phyloP scores from a whole-genome alignment of 2,797 vertebrate species.

The Meda fulgida region DNA sequence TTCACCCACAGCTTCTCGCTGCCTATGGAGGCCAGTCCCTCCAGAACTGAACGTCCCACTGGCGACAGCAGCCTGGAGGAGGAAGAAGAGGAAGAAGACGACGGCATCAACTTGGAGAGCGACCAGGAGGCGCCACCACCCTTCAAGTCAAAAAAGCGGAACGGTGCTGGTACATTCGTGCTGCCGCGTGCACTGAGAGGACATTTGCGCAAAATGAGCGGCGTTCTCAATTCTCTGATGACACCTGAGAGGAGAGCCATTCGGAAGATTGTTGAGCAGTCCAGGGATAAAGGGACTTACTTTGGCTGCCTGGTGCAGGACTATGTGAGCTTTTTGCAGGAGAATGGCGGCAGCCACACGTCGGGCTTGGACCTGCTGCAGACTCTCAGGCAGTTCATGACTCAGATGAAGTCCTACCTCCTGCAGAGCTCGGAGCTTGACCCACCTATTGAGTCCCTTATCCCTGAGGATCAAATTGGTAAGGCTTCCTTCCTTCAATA shows the following conservation, averaged over 20 bases:
- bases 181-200: constrained; percentile 89
- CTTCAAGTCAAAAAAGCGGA: constrained; percentile 84
- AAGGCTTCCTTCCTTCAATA: constrained; percentile 54
- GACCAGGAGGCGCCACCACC: constrained; percentile 90
- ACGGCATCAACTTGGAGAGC: constrained; percentile 88
- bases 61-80: constrained; percentile 92
- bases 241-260: constrained; percentile 92
- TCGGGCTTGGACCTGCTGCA: constrained; percentile 92
- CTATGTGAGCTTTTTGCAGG: constrained; percentile 94
- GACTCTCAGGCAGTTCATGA: constrained; percentile 95
- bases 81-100: constrained; percentile 84
- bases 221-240: constrained; percentile 93
- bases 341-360: constrained; percentile 92
- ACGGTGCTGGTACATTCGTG: constrained; percentile 82
- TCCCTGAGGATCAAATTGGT: constrained; percentile 93
- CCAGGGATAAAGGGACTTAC: constrained; percentile 91
- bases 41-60: constrained; percentile 60
- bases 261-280: constrained; percentile 88
- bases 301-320: constrained; percentile 97
- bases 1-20: constrained; percentile 86
- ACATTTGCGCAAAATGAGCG: constrained; percentile 90
- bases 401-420: constrained; percentile 97
- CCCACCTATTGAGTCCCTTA: constrained; percentile 91
- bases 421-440: constrained; percentile 94
- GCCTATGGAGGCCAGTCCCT: constrained; percentile 63